Evolutionary conservation across 92 coral and sea anemone genomes (phyloP).

Genomic region (Palythoa caribaeorum): DNA sequence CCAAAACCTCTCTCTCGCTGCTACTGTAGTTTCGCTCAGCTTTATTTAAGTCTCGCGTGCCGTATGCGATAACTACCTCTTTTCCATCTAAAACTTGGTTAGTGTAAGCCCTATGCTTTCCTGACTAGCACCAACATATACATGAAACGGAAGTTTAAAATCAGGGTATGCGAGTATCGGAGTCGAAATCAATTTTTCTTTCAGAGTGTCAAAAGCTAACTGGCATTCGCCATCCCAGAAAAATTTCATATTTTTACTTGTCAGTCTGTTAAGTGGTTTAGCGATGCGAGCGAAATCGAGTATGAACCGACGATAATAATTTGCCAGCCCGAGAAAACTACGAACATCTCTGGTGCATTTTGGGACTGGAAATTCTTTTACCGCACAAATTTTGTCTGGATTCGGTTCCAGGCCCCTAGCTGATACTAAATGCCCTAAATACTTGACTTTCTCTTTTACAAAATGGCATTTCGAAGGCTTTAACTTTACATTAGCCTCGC

Average conservation of each 20-base stretch:
- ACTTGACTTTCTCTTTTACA: slow-evolving; percentile 25
- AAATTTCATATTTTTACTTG: slow-evolving; percentile 43
- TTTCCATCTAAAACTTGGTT: slow-evolving; percentile 38
- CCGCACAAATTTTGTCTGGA: slow-evolving; percentile 45
- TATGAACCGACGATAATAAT: slow-evolving; percentile 47
- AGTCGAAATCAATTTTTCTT: slow-evolving; percentile 24
- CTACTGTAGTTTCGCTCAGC: slow-evolving; percentile 57
- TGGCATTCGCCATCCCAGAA: slow-evolving; percentile 43
- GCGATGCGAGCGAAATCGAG: slow-evolving; percentile 36
- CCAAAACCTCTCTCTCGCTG: slow-evolving; percentile 50
- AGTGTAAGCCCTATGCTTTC: slow-evolving; percentile 25
- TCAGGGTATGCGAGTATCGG: slow-evolving; percentile 52
- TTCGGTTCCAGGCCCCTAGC: slow-evolving; percentile 32
- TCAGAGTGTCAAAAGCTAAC: slow-evolving; percentile 47
- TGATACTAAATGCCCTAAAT: slow-evolving; percentile 23
- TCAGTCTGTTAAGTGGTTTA: slow-evolving; percentile 33
- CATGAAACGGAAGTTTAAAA: slow-evolving; percentile 38
- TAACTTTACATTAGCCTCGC: slow-evolving; percentile 60
- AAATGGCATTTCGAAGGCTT: slow-evolving; percentile 65
- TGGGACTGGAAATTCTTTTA: slow-evolving; percentile 44
- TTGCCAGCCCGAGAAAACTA: slow-evolving; percentile 39
- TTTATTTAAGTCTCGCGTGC: slow-evolving; percentile 55
- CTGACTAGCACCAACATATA: slow-evolving; percentile 46
- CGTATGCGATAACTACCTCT: slow-evolving; percentile 56
- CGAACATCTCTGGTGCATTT: slow-evolving; percentile 24